Percentiles rank a stretch among this genome's conserved stretches.
phyloP scores from a whole-genome alignment of 2,888 invertebrate species.

The Thalpophila matura region DNA sequence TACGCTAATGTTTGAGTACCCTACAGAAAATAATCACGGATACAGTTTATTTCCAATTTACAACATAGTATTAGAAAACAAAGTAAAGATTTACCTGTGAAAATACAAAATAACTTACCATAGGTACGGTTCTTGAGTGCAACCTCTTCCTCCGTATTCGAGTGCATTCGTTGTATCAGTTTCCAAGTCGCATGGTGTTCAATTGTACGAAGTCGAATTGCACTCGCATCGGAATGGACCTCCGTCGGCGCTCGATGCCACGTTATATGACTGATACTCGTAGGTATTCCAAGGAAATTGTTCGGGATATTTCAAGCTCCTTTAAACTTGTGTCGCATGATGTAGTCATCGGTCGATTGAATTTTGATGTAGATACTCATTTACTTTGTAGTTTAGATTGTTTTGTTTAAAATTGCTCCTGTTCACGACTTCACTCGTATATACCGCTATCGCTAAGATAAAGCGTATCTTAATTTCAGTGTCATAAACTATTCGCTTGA shows the following conservation, averaged over 20 bases:
- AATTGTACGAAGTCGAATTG: conserved; percentile 81
- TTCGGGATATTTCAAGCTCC: conserved; percentile 41
- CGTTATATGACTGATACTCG: conserved; percentile 51
- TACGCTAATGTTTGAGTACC: neutral
- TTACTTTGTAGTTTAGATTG: neutral
- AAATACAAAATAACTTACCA: conserved; percentile 47
- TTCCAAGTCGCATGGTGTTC: conserved; percentile 85
- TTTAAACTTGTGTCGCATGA: conserved; percentile 18
- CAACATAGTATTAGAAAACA: too few relatives aligned
- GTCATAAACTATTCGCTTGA: neutral
- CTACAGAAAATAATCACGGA: neutral
- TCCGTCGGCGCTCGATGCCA: conserved; percentile 42
- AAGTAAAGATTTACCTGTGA: conserved; percentile 1
- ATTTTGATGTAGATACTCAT: conserved; percentile 27
- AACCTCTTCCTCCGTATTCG: conserved; percentile 30
- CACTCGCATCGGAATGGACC: conserved; percentile 67
- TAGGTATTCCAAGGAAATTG: conserved; percentile 50
- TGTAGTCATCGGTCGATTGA: conserved; percentile 44
- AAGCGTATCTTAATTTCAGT: neutral
- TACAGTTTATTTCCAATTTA: neutral
- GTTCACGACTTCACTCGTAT: neutral
- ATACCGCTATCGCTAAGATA: too few relatives aligned
- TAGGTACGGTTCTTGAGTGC: conserved; percentile 22
- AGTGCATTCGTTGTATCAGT: conserved; percentile 81
- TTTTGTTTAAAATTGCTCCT: too few relatives aligned